phyloP scores from a whole-genome alignment of 2,888 invertebrate species.

The Hyposoter dolosus region DNA sequence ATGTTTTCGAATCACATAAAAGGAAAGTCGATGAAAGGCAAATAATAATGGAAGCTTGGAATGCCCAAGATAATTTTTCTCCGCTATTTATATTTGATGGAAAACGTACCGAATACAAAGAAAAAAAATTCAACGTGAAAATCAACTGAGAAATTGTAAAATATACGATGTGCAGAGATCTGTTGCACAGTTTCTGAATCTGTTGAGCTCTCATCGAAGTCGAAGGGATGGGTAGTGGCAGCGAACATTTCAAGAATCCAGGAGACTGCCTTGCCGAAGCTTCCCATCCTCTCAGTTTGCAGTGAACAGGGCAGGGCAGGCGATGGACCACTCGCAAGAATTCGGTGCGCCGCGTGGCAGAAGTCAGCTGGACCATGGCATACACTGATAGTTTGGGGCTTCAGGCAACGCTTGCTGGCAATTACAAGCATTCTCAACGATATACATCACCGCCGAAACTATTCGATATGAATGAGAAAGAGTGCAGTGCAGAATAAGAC shows the following conservation, averaged over 20 bases:
- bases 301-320: constrained; percentile 15
- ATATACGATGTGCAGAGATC: constrained; percentile 45
- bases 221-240: constrained; percentile 14
- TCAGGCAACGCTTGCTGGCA: constrained; percentile 62
- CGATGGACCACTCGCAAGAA: constrained; percentile 67
- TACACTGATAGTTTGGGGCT: constrained; percentile 54
- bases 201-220: constrained; percentile 42
- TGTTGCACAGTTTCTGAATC: constrained; percentile 30
- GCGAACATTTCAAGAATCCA: constrained; percentile 62
- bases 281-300: constrained; percentile 12
- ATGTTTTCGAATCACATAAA: constrained; percentile 52
- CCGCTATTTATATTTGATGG: not conserved
- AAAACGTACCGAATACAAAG: not conserved
- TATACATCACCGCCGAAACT: constrained; percentile 46
- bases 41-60: constrained; percentile 8
- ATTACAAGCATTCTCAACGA: constrained; percentile 71
- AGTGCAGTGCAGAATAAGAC: constrained; percentile 54
- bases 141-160: constrained; percentile 4
- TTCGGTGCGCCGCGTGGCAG: constrained; percentile 56
- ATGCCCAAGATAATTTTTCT: constrained; percentile 12
- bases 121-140: not conserved
- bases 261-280: constrained; percentile 44
- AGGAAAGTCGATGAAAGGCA: constrained; percentile 7
- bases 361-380: constrained; percentile 33
- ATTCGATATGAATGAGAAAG: constrained; percentile 39